phyloP scores from a whole-genome alignment of 1,140 invertebrate genomes.

The Camponotus floridanus region DNA sequence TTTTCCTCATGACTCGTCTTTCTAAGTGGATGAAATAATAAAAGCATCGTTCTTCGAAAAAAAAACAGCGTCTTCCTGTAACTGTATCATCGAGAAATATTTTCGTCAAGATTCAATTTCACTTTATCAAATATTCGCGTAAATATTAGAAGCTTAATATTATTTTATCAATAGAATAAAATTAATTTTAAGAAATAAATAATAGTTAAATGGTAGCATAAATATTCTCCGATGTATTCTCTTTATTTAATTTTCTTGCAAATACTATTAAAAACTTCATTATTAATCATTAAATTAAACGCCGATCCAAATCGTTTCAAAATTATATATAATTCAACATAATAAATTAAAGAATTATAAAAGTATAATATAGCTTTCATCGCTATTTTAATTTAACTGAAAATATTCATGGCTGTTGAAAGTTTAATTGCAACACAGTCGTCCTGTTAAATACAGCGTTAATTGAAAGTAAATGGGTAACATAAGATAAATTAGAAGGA shows the following conservation, averaged over 20 bases:
- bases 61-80: not conserved
- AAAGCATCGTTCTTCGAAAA: not conserved
- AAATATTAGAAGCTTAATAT: not conserved
- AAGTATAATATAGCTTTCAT: not conserved
- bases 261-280: not conserved
- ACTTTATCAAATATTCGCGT: not conserved
- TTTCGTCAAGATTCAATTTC: not conserved
- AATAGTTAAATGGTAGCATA: not conserved
- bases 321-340: conserved; percentile 8
- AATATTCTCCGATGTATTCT: not conserved
- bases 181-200: not conserved
- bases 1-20: conserved; percentile 34
- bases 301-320: not conserved
- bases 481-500: not conserved
- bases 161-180: not conserved
- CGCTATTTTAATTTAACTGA: not conserved
- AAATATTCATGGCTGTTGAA: not conserved
- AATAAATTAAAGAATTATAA: conserved; percentile 1
- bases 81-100: not conserved
- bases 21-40: conserved; percentile 40
- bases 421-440: not conserved
- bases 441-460: not conserved
- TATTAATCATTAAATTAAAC: conserved; percentile 13
- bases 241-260: not conserved
- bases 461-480: not conserved